Evolutionary conservation across 2,888 invertebrate species (phyloP), one percentile per base, ranked within the genome.

Genomic region (Aphelenchoides bicaudatus): DNA sequence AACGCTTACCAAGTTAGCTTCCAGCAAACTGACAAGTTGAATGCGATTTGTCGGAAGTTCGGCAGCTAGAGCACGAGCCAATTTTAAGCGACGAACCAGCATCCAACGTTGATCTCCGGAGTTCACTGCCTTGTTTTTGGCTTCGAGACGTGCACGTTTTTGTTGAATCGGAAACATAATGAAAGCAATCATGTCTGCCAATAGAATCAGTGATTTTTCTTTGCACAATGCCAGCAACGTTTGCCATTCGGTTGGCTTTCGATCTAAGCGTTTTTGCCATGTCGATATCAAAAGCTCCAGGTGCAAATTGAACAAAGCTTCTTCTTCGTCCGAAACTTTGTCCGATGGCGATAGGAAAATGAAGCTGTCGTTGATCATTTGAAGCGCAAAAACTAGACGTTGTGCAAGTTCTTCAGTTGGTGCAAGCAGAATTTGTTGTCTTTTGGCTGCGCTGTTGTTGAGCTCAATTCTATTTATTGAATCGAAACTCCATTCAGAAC

Each of bases 171-270:
- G 71, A 49, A 66, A 76, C 2, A 74, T 61, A 2, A 70, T 59
- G 46, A 71, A 76, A 31, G 75, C 72, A n/a, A 74, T 66, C 38
- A 73, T 21, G 23, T 74, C 70, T 3, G 70, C 71, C 43, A 74
- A 61, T 8, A 68, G 52, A n/a, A 62, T 47, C n/a, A 65, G 49
- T 3, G 64, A 66, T 56, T 58, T 59, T 31, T 69, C 68, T 30
- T 62, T 55, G 51, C 65, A 67, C 21, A 58, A 34, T 4, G 46
- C 28, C 21, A 71, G 48, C 3, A 71, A 54, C 4, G 54, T 51
- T 19, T 61, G 54, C 72, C 71, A 72, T 23, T 64, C 64, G 55
- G 61, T 66, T 27, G 28, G 34, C 1, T 25, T 25, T 31, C 55
- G 28, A 30, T 43, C 16, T 28, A 61, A 19, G 6, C 21, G 10